Percentiles rank a stretch among this genome's conserved stretches.
phyloP scores from a whole-genome alignment of 2,113 vertebrate genomes.

The Ellobius talpinus region DNA sequence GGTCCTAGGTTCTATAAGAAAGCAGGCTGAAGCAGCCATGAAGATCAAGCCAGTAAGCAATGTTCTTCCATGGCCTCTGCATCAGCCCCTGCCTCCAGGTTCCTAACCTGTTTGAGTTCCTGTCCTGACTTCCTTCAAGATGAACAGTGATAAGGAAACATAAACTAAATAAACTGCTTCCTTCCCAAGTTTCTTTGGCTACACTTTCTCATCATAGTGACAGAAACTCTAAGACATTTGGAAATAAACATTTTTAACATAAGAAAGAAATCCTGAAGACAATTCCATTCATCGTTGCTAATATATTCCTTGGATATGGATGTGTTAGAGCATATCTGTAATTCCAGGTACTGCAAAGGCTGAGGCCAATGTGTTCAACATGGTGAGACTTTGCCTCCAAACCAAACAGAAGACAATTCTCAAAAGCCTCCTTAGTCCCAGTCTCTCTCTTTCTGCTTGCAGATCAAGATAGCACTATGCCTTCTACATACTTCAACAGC shows the following conservation, averaged over 20 bases:
- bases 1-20: background rate
- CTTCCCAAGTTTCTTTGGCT: background rate
- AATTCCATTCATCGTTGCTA: background rate
- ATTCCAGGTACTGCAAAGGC: background rate
- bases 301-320: background rate
- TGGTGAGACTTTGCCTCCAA: background rate
- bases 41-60: background rate
- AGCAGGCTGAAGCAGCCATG: background rate
- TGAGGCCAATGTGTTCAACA: background rate
- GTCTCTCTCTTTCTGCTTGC: background rate
- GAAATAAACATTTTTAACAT: background rate
- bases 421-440: background rate
- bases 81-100: background rate
- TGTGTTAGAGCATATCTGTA: background rate
- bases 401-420: too few relatives aligned
- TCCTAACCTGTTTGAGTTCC: background rate
- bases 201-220: background rate
- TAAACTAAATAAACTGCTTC: background rate
- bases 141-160: background rate
- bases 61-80: background rate
- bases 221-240: background rate
- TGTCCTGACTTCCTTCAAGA: background rate
- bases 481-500: background rate
- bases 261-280: background rate
- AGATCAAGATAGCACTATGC: background rate